A percentile compares a stretch with the other conserved stretches of the same genome.
phyloP scores from a whole-genome alignment of 1,140 invertebrate species.

The Dendrolimus kikuchii region DNA sequence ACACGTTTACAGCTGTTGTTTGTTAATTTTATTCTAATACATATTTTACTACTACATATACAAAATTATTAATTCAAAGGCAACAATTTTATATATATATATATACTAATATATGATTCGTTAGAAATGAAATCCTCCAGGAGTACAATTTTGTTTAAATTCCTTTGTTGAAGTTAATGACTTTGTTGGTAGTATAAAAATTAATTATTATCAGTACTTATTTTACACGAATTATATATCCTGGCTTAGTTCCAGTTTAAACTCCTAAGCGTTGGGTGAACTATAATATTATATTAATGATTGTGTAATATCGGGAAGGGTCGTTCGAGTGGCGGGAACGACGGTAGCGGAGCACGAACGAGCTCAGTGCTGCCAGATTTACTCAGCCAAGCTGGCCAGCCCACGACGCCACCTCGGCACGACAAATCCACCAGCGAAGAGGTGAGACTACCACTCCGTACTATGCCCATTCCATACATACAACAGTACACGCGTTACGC shows the following conservation, averaged over 20 bases:
- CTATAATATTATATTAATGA: conserved; percentile 5
- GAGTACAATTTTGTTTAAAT: too few relatives aligned
- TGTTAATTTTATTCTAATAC: background rate
- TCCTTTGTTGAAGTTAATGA: background rate
- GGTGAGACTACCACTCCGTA: conserved; percentile 75
- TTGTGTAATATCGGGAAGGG: conserved; percentile 26
- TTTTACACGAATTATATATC: background rate
- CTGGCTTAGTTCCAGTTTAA: conserved; percentile 1
- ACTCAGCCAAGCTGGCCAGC: conserved; percentile 87
- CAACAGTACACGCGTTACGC: background rate
- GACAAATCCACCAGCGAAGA: conserved; percentile 96
- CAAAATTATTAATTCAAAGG: too few relatives aligned
- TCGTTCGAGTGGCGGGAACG: conserved; percentile 76
- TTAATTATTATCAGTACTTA: background rate
- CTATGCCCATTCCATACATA: background rate
- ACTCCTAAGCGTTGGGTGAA: background rate
- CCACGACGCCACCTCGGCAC: conserved; percentile 87
- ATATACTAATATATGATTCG: too few relatives aligned
- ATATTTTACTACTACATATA: background rate
- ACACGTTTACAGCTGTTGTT: conserved; percentile 4
- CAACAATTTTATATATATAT: too few relatives aligned
- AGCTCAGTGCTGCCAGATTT: conserved; percentile 95
- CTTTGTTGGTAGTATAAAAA: conserved; percentile 1
- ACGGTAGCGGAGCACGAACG: conserved; percentile 81
- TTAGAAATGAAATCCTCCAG: too few relatives aligned